These are phyloP conservation scores for Ochotona curzoniae DNA, from an alignment of 2,113 vertebrate genomes.

Conservation along the genomic window DNA sequence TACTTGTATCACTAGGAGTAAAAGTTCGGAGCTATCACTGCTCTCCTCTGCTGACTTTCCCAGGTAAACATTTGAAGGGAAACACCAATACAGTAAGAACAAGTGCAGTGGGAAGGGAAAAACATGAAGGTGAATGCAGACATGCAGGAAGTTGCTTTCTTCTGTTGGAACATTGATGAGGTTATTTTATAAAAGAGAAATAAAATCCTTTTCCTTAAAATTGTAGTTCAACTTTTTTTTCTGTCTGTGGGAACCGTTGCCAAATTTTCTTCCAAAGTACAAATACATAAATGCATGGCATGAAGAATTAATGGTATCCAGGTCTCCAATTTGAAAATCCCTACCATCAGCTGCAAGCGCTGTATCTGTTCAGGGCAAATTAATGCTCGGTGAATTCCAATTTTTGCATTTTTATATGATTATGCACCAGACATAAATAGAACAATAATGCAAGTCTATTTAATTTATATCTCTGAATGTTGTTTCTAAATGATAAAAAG, in stretches of 20 bases:
- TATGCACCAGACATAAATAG: background rate
- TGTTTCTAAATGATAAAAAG: background rate
- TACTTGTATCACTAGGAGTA: background rate
- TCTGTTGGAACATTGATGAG: background rate
- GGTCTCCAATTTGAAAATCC: slow-evolving; percentile 25
- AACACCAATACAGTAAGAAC: background rate
- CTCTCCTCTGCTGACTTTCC: background rate
- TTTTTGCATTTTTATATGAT: slow-evolving; percentile 35
- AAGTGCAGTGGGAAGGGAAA: background rate
- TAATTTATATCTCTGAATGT: background rate
- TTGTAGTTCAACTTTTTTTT: background rate
- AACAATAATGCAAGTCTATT: background rate
- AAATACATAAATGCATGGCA: background rate
- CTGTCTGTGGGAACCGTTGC: background rate
- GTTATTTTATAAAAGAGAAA: background rate
- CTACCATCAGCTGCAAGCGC: background rate
- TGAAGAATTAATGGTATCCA: background rate
- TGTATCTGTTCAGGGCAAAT: background rate
- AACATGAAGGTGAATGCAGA: background rate
- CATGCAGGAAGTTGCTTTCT: background rate
- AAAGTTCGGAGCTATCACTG: background rate
- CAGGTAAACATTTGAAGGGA: background rate
- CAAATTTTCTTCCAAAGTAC: slow-evolving; percentile 24
- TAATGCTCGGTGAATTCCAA: slow-evolving; percentile 3
- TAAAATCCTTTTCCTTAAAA: background rate